phyloP scores from a whole-genome alignment of 2,797 vertebrate genomes.

The Cottoperca gobio region DNA sequence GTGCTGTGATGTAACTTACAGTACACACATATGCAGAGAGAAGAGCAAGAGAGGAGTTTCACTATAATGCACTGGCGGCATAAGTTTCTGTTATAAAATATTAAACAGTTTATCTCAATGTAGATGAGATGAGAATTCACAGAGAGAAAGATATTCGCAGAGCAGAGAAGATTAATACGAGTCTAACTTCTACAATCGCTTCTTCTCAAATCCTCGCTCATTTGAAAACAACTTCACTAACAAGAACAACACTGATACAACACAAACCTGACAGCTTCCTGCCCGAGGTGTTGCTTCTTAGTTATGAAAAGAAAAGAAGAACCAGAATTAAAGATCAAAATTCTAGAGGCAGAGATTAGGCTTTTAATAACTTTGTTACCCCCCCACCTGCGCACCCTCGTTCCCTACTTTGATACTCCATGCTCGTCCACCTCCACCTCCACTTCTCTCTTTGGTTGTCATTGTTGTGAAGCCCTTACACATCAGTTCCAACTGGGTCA shows the following conservation, averaged over 20 bases:
- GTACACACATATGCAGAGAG: not conserved
- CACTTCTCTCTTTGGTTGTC: conserved; percentile 27
- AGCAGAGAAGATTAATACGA: not conserved
- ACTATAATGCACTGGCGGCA: not conserved
- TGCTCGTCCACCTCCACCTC: conserved; percentile 29
- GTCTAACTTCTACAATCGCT: not conserved
- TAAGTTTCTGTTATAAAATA: not conserved
- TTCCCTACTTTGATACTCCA: conserved; percentile 37
- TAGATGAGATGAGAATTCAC: not conserved
- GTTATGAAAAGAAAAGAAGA: conserved; percentile 28
- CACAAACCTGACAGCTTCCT: conserved; percentile 7
- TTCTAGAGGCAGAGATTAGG: conserved; percentile 35
- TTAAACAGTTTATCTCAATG: not conserved
- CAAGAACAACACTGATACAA: conserved; percentile 10
- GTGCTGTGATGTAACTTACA: not conserved
- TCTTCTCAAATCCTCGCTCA: conserved; percentile 13
- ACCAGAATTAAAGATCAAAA: conserved; percentile 62
- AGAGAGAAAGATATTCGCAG: not conserved
- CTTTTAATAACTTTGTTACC: conserved; percentile 43
- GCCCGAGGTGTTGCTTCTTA: conserved; percentile 24
- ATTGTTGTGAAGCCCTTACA: conserved; percentile 49
- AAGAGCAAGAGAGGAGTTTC: not conserved
- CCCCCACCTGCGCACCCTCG: not conserved
- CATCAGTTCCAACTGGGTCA: conserved; percentile 68
- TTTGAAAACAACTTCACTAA: too few species aligned